Evolutionary conservation across 2,113 vertebrate genomes (phyloP), one percentile per base, ranked within the genome.

Genomic region (Psephotus haematonotus): DNA sequence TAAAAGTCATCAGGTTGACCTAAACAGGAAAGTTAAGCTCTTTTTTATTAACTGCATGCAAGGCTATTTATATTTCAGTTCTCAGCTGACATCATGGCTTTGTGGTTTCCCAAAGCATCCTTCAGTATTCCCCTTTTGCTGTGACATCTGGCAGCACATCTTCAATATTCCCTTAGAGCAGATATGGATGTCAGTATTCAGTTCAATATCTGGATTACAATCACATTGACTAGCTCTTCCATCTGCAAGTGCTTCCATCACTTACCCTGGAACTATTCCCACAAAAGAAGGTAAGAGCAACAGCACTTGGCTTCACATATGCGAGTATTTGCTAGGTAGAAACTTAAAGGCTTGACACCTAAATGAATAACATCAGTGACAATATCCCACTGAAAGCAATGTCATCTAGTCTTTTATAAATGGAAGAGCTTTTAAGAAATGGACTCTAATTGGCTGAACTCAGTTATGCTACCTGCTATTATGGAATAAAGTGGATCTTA

Each of bases 391-490:
- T 37, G 16, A 77, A 92, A 90, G 59, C 71, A 62, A 71, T 27
- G 39, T 65, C 50, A 80, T 80, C 63, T 43, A 52, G 27, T 50
- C 29, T 88, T 85, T 67, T 50, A 87, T 60, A 96, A 92, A 91
- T 46, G 11, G 65, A 52, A 93, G 78, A 88, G 52, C 57, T 93
- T 96, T 95, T 71, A 90, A 86, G 67, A 90, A 82, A 86, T 83
- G 59, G 79, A 44, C 59, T 53, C 50, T 89, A 79, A 75, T 79
- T 95, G 82, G 57, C 53, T 69, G 70, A 90, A 69, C 71, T 91
- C 60, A 57, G 72, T 75, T 85, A 70, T 68, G 46, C 39, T 88
- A 70, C 50, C 43, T 19, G 29, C 46, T 86, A 50, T 31, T 91
- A 71, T 1, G 3, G 46, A 93, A 60, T 44, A 86, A 95, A 91